Percentiles rank a stretch among this genome's conserved stretches.
Evolutionary conservation across 2,113 vertebrate genomes (phyloP).

Genomic region (Eurypyga helias): DNA sequence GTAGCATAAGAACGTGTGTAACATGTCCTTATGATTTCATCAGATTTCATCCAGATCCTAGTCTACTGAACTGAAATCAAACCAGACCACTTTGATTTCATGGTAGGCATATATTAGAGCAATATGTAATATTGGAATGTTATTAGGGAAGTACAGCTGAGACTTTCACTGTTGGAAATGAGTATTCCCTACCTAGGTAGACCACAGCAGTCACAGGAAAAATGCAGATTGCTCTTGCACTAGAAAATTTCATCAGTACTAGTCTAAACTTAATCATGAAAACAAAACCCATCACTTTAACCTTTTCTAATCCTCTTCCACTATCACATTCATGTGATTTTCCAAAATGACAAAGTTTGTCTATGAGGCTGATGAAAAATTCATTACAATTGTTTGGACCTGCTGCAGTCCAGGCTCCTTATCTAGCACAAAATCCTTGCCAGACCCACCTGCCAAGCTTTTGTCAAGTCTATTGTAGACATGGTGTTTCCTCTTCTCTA

Average conservation of each 20-base stretch:
- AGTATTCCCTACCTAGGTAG: background rate
- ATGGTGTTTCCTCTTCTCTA: background rate
- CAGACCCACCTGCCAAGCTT: background rate
- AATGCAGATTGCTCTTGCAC: background rate
- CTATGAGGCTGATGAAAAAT: background rate
- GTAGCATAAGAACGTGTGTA: background rate
- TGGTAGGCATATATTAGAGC: background rate
- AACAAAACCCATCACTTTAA: background rate
- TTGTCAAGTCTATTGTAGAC: background rate
- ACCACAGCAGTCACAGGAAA: background rate
- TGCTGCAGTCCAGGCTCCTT: background rate
- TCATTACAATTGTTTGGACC: background rate
- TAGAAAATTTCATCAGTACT: background rate
- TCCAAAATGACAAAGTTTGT: background rate
- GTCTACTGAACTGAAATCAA: background rate
- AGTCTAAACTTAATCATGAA: background rate
- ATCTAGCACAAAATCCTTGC: background rate
- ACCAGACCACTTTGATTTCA: background rate
- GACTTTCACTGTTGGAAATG: background rate
- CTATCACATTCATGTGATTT: background rate
- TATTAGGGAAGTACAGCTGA: background rate
- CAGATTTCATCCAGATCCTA: background rate
- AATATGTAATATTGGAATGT: background rate
- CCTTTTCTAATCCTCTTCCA: background rate
- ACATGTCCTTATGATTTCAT: background rate